Evolutionary conservation across 2,888 invertebrate genomes (phyloP).

Genomic region (Phrixothrix hirtus): DNA sequence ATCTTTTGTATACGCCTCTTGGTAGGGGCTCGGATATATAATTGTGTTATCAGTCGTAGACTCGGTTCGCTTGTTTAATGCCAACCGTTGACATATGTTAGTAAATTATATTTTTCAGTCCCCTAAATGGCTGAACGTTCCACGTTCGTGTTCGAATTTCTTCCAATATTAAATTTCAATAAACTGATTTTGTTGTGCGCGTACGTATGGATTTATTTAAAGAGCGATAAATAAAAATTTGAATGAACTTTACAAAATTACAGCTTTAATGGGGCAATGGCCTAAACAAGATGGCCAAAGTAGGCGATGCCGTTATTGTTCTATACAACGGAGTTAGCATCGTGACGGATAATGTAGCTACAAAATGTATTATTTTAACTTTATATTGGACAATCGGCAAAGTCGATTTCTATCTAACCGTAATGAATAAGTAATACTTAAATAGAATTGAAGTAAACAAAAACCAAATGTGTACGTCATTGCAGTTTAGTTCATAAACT

Average conservation of each 20-base stretch:
- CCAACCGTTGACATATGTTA: constrained; percentile 10
- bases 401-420: not conserved
- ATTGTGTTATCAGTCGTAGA: constrained; percentile 24
- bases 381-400: not conserved
- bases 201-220: too few species aligned
- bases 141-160: too few species aligned
- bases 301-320: too few species aligned
- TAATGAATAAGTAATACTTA: too few species aligned
- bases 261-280: too few species aligned
- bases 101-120: constrained; percentile 6
- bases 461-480: constrained; percentile 16
- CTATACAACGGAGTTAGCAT: not conserved
- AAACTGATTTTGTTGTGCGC: too few species aligned
- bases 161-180: too few species aligned
- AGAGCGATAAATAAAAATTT: too few species aligned
- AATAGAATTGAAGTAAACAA: constrained; percentile 19
- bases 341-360: not conserved
- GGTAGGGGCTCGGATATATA: constrained; percentile 30
- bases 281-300: too few species aligned
- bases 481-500: constrained; percentile 28
- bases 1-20: constrained; percentile 20
- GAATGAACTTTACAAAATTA: too few species aligned
- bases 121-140: not conserved
- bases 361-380: not conserved
- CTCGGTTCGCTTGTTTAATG: constrained; percentile 10